Base-by-base conservation (phyloP, 2,888 invertebrate genomes). In the Drosophila flavopinicola region DNA sequence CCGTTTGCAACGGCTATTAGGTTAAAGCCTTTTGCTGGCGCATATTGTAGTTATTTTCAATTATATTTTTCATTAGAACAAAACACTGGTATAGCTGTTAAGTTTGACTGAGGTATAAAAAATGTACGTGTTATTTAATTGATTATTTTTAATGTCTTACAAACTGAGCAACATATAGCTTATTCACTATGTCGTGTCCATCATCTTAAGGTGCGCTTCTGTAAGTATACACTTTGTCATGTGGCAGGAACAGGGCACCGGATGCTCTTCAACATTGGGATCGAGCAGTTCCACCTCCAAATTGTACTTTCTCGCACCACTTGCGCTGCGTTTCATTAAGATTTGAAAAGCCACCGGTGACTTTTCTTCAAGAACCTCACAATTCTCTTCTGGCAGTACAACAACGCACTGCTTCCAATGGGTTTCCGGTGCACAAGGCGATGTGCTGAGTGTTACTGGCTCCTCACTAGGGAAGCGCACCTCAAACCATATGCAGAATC, bases 371-470 rank as follows among this genome's bases (percentile, higher is more conserved):
- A 90, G 75, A 13, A 71, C 79, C 90, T 90, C 87, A 91, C 94
- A 44, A 94, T 93, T 58, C 53, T 93, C 92, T 15, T 93, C 90
- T 0, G 97, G 97, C 38, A 98, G 90, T 1, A 97, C 93, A 69
- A 98, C 94, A 0, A 97, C 93, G 0, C 97, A 97, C 90, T 98
- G 98, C 88, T 98, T 97, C 98, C 98, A 98, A 92, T 98, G 98
- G 0, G 98, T 98, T 17, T 94, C 92, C 0, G 93, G 92, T 0
- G 92, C 91, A 32, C 93, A 92, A 2, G 98, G 98, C 1, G 96
- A 94, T 0, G 98, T 98, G 47, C 95, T 95, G 82, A 98, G 94
- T 3, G 92, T 91, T 5, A 96, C 92, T 10, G 93, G 91, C 73
- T 93, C 93, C 4, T 75, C 68, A 52, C 95, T 91, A 3, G 95